Percentiles rank a stretch among this genome's conserved stretches.
Evolutionary conservation across 2,113 vertebrate species (phyloP).

Genomic region (Cephalopholis sonnerati): DNA sequence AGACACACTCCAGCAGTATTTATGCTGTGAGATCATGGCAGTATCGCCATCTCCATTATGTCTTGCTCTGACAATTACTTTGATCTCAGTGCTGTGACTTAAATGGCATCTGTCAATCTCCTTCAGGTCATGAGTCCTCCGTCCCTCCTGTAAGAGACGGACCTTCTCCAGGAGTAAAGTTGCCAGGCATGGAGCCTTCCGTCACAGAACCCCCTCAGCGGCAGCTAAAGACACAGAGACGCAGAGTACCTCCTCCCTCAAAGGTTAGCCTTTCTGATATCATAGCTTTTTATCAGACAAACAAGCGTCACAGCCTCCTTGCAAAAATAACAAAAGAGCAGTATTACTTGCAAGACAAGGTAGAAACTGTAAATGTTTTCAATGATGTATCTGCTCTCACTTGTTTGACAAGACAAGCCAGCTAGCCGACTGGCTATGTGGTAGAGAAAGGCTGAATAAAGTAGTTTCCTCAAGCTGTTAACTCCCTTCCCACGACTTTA

Average conservation of each 20-base stretch:
- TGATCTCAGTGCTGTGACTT: background rate
- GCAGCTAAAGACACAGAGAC: slow-evolving; percentile 90
- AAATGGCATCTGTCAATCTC: slow-evolving; percentile 36
- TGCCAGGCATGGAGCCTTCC: slow-evolving; percentile 82
- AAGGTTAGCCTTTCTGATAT: slow-evolving; percentile 84
- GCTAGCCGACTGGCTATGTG: background rate
- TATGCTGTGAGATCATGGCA: background rate
- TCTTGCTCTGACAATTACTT: background rate
- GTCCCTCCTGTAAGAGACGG: slow-evolving; percentile 82
- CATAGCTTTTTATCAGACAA: background rate
- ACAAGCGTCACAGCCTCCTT: background rate
- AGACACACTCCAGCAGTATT: background rate
- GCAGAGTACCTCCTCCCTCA: slow-evolving; percentile 89
- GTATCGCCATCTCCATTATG: background rate
- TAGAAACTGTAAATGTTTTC: background rate
- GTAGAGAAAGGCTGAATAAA: background rate
- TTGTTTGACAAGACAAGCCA: background rate
- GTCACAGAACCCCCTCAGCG: slow-evolving; percentile 86
- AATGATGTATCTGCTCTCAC: background rate
- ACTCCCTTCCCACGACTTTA: background rate
- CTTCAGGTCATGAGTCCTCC: slow-evolving; percentile 88
- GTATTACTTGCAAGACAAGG: background rate
- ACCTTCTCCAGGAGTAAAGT: slow-evolving; percentile 84
- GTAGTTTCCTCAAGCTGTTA: background rate
- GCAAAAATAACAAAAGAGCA: background rate